phyloP scores from a whole-genome alignment of 2,797 vertebrate species.

The Pseudocheirus occidentalis region DNA sequence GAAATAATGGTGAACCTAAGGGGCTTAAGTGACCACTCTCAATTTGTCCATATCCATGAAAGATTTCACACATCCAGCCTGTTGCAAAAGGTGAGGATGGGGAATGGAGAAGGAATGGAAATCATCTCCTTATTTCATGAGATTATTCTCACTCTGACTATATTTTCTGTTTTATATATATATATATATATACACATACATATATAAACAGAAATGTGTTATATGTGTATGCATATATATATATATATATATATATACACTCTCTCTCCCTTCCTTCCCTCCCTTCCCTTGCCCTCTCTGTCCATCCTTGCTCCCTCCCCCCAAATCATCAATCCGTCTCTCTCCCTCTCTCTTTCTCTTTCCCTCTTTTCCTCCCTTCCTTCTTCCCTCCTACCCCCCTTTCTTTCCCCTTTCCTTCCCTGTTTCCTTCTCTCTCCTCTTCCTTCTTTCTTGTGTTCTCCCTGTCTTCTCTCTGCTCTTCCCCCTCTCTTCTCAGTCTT shows the following conservation, averaged over 20 bases:
- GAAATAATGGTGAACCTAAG: slow-evolving; percentile 53
- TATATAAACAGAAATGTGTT: not conserved
- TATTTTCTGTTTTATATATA: not conserved
- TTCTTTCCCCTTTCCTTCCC: not conserved
- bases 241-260: not conserved
- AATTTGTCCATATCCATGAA: slow-evolving; percentile 49
- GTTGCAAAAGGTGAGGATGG: not conserved
- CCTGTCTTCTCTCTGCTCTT: no score
- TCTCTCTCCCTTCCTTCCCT: fast-evolving
- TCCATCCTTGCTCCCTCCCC: not conserved
- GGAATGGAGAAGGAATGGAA: not conserved
- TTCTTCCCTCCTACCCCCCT: not conserved
- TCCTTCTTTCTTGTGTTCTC: no score
- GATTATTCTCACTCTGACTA: slow-evolving; percentile 9
- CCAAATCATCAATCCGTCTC: no score
- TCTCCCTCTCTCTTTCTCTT: not conserved
- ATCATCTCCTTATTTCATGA: slow-evolving; percentile 6
- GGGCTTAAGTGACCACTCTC: slow-evolving; percentile 35
- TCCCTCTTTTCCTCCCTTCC: no score
- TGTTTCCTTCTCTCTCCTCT: no score
- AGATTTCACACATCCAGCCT: slow-evolving; percentile 47
- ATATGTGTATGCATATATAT: not conserved
- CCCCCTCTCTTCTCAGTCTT: no score
- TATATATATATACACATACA: no score
- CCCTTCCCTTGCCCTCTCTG: not conserved